phyloP scores from a whole-genome alignment of 2,888 invertebrate species.

The Criorhina ranunculi region DNA sequence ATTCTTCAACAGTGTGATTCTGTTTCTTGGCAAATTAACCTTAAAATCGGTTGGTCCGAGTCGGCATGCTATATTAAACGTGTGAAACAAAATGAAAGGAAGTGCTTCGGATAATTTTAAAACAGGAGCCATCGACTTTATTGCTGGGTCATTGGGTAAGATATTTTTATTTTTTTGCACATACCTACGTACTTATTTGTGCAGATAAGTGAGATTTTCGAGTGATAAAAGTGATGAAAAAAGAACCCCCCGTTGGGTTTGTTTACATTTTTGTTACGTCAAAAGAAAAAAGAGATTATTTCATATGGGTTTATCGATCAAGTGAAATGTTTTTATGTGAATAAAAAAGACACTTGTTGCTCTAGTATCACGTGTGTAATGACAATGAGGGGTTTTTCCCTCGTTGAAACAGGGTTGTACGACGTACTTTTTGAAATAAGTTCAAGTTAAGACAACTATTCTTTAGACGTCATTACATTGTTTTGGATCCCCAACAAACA shows the following conservation, averaged over 20 bases:
- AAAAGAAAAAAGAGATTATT: neutral
- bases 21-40: slow-evolving; percentile 23
- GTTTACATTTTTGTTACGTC: slow-evolving; percentile 45
- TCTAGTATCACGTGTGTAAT: neutral
- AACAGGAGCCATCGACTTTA: slow-evolving; percentile 90
- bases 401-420: too few relatives aligned
- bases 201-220: neutral
- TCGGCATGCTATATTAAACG: slow-evolving; percentile 8
- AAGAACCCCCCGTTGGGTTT: neutral
- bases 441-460: too few relatives aligned
- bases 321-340: neutral
- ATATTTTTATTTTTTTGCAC: too few relatives aligned
- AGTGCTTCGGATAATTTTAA: slow-evolving; percentile 57
- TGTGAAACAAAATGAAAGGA: slow-evolving; percentile 63
- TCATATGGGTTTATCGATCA: neutral
- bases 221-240: neutral
- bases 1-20: slow-evolving; percentile 23
- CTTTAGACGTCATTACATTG: too few relatives aligned
- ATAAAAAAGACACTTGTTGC: neutral
- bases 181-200: too few relatives aligned
- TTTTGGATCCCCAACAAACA: too few relatives aligned
- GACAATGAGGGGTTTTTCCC: too few relatives aligned
- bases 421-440: too few relatives aligned
- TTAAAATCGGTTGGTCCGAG: neutral
- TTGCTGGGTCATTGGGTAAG: slow-evolving; percentile 92